phyloP scores from a whole-genome alignment of 2,113 vertebrate genomes.

The Campylomormyrus numenius region DNA sequence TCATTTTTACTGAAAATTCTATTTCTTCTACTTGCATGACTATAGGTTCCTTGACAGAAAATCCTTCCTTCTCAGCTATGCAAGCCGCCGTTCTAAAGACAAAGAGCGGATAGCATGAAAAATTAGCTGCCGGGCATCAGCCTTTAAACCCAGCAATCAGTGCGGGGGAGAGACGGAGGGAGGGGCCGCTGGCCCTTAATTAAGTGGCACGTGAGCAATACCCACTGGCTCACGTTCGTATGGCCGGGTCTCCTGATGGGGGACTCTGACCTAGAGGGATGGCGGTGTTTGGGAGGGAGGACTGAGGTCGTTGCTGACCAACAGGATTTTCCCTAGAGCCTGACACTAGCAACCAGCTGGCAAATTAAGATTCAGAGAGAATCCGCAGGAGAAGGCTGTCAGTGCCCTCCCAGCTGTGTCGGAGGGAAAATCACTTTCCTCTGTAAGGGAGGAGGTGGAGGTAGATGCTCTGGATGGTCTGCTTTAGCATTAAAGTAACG shows the following conservation, averaged over 20 bases:
- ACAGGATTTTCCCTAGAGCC: neutral
- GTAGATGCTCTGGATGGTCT: neutral
- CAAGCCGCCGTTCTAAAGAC: conserved; percentile 28
- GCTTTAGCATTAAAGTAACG: neutral
- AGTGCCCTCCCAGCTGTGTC: neutral
- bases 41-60: neutral
- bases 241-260: neutral
- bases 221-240: neutral
- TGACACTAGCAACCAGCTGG: neutral
- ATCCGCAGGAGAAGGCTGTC: conserved; percentile 10
- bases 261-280: neutral
- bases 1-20: neutral
- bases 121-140: conserved; percentile 32
- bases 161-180: conserved; percentile 23
- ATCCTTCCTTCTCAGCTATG: conserved; percentile 24
- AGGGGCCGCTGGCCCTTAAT: conserved; percentile 30
- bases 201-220: conserved; percentile 25
- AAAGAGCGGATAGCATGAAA: conserved; percentile 29
- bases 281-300: neutral
- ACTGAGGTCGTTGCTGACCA: neutral
- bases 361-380: conserved; percentile 8
- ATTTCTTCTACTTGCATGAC: neutral
- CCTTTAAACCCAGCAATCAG: conserved; percentile 34
- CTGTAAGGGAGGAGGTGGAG: neutral
- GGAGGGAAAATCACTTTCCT: neutral